A percentile compares a stretch with the other conserved stretches of the same genome.
Evolutionary conservation across 2,113 vertebrate genomes (phyloP).

Genomic region (Mesitornis unicolor): DNA sequence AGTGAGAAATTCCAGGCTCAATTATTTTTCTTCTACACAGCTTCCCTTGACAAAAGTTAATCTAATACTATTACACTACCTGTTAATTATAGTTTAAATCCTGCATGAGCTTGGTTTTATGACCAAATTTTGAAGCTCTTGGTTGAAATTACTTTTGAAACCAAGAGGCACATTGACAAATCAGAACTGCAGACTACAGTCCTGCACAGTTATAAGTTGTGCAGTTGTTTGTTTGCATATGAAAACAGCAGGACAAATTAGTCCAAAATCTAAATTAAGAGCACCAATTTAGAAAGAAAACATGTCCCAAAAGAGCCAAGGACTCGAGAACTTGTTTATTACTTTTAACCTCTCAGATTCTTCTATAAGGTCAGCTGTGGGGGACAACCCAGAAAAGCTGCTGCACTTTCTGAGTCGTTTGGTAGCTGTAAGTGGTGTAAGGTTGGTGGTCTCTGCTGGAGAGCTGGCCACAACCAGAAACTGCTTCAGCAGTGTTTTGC

Average conservation of each 20-base stretch:
- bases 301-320: not conserved
- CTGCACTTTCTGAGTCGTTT: not conserved
- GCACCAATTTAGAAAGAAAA: not conserved
- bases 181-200: not conserved
- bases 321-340: not conserved
- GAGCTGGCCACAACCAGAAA: not conserved
- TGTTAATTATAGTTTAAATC: not conserved
- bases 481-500: not conserved
- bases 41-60: not conserved
- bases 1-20: not conserved
- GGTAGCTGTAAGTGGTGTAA: not conserved
- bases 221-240: not conserved
- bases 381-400: not conserved
- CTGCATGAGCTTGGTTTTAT: not conserved
- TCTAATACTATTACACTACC: not conserved
- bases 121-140: not conserved
- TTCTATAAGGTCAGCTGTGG: not conserved
- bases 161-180: not conserved
- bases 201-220: not conserved
- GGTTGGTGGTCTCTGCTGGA: not conserved
- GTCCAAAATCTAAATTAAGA: not conserved
- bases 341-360: not conserved
- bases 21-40: not conserved
- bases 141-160: not conserved
- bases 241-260: not conserved